phyloP scores from a whole-genome alignment of 2,113 vertebrate species.

The Hippocampus zosterae region DNA sequence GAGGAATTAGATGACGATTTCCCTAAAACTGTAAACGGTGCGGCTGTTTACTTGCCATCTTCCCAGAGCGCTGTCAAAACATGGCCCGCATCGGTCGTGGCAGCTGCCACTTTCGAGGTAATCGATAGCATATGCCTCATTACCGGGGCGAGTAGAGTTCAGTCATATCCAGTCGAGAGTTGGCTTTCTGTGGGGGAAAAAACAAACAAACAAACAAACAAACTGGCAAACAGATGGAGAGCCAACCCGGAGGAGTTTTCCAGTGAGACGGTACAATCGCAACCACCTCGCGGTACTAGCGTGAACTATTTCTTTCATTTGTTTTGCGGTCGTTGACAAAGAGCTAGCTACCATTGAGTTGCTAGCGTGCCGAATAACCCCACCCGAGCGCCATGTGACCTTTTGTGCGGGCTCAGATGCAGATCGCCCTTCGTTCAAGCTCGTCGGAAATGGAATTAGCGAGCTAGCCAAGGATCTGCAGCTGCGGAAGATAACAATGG shows the following conservation, averaged over 20 bases:
- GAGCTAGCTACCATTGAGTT: neutral
- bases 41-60: constrained; percentile 3
- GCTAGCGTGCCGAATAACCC: neutral
- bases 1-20: constrained; percentile 15
- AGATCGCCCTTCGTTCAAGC: constrained; percentile 9
- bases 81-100: constrained; percentile 7
- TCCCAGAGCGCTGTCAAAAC: constrained; percentile 16
- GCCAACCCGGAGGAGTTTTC: constrained; percentile 40
- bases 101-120: constrained; percentile 38
- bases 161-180: constrained; percentile 39
- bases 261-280: constrained; percentile 25
- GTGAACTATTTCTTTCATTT: neutral
- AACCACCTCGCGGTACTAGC: neutral
- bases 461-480: constrained; percentile 9
- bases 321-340: neutral
- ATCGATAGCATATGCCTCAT: constrained; percentile 42
- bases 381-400: constrained; percentile 23
- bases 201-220: too few relatives aligned
- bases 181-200: constrained; percentile 25
- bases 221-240: constrained; percentile 30
- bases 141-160: constrained; percentile 20
- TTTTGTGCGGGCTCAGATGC: constrained; percentile 34
- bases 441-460: constrained; percentile 27
- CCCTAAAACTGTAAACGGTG: constrained; percentile 13
- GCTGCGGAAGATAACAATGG: constrained; percentile 4